Conservation (phyloP, 2,888 invertebrate genomes). For the Allygus modestus region DNA sequence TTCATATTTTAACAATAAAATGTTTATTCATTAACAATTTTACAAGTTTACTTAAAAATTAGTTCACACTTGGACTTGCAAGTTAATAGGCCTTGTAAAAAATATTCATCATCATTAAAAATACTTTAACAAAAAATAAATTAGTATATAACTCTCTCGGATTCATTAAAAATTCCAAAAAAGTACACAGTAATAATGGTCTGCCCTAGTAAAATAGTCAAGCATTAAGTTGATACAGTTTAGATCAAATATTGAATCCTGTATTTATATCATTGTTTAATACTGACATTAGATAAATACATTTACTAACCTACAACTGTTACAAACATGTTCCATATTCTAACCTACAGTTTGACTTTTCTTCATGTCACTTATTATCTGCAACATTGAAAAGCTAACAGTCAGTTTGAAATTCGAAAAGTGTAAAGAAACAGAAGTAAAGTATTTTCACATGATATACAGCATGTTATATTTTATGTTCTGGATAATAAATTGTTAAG, state of each 20-base stretch:
- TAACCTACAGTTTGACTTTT: background rate
- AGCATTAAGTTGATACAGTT: background rate
- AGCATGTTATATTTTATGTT: too few species aligned
- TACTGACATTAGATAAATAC: background rate
- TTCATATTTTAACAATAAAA: conserved; percentile 11
- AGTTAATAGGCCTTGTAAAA: background rate
- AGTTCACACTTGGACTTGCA: background rate
- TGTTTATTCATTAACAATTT: conserved; percentile 6
- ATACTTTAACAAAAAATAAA: background rate
- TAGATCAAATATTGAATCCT: background rate
- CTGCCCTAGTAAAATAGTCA: background rate
- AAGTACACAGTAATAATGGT: background rate
- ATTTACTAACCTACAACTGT: conserved; percentile 8
- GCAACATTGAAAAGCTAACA: background rate
- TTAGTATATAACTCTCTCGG: background rate
- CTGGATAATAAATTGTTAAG: too few species aligned
- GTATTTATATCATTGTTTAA: background rate
- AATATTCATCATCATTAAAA: background rate
- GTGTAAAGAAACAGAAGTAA: too few species aligned
- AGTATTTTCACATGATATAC: too few species aligned
- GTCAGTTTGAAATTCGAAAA: background rate
- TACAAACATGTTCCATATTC: conserved; percentile 16
- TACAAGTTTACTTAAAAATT: background rate
- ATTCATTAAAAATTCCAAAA: conserved; percentile 16
- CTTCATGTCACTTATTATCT: background rate